Percentiles rank a stretch among this genome's conserved stretches.
Evolutionary conservation across 2,888 invertebrate genomes (phyloP).

Genomic region (Marronus borbonicus): DNA sequence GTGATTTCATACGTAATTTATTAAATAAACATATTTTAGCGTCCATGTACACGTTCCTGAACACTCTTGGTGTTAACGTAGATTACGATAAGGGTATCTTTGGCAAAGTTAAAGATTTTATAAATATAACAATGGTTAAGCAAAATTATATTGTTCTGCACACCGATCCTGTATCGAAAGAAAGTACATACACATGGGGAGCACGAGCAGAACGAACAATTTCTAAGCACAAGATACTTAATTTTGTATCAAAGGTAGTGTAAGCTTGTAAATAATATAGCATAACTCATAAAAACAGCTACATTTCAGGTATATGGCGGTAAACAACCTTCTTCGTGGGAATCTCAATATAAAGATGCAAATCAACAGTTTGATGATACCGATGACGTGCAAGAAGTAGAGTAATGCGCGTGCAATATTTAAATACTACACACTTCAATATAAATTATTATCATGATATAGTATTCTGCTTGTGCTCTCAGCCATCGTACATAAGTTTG

Average conservation of each 20-base stretch:
- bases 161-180: conserved; percentile 23
- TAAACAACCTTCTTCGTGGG: conserved; percentile 34
- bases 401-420: not conserved
- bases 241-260: conserved; percentile 24
- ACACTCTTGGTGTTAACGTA: not conserved
- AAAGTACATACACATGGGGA: conserved; percentile 24
- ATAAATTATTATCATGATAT: not conserved
- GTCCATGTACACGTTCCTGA: conserved; percentile 4
- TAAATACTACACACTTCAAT: not conserved
- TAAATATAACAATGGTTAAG: conserved; percentile 30
- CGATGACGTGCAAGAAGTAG: not conserved
- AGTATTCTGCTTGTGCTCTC: not conserved
- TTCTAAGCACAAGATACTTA: conserved; percentile 32
- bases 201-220: conserved; percentile 18
- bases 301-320: conserved; percentile 33
- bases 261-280: not conserved
- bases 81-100: conserved; percentile 22
- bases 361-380: conserved; percentile 8
- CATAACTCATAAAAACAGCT: not conserved
- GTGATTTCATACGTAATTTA: not conserved
- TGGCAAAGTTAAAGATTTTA: conserved; percentile 26
- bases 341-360: conserved; percentile 16
- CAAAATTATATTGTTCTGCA: conserved; percentile 20
- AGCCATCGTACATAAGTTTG: not conserved
- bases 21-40: conserved; percentile 3